Evolutionary conservation across 2,888 invertebrate species (phyloP), one percentile per base, ranked within the genome.

Genomic region (Thumatha senex): DNA sequence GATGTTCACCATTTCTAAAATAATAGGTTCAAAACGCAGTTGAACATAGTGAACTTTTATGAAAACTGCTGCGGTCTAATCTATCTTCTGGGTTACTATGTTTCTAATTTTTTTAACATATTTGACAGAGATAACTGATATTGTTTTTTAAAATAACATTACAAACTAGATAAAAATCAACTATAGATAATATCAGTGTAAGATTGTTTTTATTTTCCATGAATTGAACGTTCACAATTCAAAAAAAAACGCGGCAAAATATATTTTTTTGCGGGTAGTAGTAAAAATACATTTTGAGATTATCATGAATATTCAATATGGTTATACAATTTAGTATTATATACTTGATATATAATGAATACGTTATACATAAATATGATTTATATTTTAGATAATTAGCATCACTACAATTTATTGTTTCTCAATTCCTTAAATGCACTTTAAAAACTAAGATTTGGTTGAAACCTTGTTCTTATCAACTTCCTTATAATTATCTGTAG

Each of bases 341-440:
- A 53, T 40, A 33, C 31, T 38, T 50, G 42, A 34, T 46, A 48
- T 5, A 31, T 29, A 15, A 48, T 38, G 29, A 42, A 13, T 58
- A 50, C 18, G 14, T 48, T 31, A 29, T 35, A 47, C 15, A 40
- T 40, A 40, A 40, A 47, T 30, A 41, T 9, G 40, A 30, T 36
- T 40, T 29, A 45, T 15, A 24, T 30, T 36, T 39, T 36, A 31
- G 11, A 12, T 60, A 49, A 36, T 33, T 42, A 33, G 9, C 33
- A 36, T 33, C 9, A 31, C 35, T 36, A 24, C 18, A 18, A 14
- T 49, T 33, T 48, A 18, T 35, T 14, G 44, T 24, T 36, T 40
- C 43, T 64, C 57, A 64, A 64, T 68, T 64, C 64, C 64, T 24
- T 51, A 52, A 52, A 56, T 63, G 54, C 54, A 46, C 18, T 45